Conservation (phyloP, 2,113 vertebrate species). For the Chauna torquata region DNA sequence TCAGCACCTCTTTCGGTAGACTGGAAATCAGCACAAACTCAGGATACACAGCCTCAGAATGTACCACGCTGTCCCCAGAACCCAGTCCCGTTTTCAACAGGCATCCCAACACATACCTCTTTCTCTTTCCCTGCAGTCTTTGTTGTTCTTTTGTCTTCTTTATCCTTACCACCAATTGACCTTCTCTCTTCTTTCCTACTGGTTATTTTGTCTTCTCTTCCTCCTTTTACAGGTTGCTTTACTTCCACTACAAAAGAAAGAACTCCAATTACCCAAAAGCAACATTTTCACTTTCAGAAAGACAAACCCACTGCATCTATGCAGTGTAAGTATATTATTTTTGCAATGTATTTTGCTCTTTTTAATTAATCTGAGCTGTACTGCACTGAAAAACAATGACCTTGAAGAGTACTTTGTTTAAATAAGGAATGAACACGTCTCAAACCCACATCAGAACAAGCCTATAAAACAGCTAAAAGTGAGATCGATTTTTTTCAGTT, state of each 20-base stretch:
- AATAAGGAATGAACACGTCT: not conserved
- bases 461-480: not conserved
- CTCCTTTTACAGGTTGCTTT: constrained; percentile 40
- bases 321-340: not conserved
- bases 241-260: constrained; percentile 6
- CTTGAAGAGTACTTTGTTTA: not conserved
- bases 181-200: constrained; percentile 70
- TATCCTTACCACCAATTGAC: constrained; percentile 47
- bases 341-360: not conserved
- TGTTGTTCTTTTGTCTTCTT: constrained; percentile 70
- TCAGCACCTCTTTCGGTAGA: not conserved
- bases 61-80: not conserved
- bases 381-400: not conserved
- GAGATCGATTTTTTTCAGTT: not conserved
- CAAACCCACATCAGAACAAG: not conserved
- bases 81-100: not conserved
- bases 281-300: not conserved
- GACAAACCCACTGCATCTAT: not conserved
- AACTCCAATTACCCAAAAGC: not conserved
- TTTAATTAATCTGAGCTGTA: not conserved
- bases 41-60: not conserved
- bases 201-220: constrained; percentile 68
- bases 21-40: not conserved
- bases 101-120: constrained; percentile 24
- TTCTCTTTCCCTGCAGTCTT: constrained; percentile 66